These are phyloP conservation scores for Anguilla rostrata DNA, from an alignment of 2,113 vertebrate species.

Conservation along the genomic window DNA sequence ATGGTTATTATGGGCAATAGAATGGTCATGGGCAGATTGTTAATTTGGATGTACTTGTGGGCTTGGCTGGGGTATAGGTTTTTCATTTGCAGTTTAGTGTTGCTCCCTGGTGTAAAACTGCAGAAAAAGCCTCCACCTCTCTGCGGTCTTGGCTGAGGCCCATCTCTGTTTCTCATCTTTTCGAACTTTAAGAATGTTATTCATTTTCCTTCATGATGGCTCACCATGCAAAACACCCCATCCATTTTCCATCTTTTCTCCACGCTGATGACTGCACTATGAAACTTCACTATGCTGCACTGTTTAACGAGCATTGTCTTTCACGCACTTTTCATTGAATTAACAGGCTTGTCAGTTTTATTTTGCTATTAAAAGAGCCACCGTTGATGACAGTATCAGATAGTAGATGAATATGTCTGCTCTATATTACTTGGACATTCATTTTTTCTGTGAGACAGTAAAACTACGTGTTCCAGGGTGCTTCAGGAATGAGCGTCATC, in stretches of 20 bases:
- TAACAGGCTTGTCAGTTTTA: neutral
- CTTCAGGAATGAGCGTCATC: neutral
- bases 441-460: neutral
- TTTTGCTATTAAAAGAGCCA: neutral
- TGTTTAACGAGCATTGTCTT: neutral
- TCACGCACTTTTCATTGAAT: neutral
- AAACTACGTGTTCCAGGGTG: neutral
- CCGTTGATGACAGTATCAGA: neutral
- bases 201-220: neutral
- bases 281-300: neutral
- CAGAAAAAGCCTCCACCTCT: neutral
- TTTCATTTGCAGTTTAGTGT: neutral
- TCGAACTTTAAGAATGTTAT: neutral
- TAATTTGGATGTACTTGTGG: neutral
- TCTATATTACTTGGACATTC: neutral
- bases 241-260: neutral
- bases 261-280: neutral
- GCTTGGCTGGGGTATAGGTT: neutral
- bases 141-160: neutral
- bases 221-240: conserved; percentile 10
- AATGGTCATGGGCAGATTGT: neutral
- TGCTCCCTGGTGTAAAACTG: neutral
- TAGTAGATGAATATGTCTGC: neutral
- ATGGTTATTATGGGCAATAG: neutral
- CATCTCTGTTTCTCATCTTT: neutral